These are phyloP conservation scores for Ips nitidus DNA, from an alignment of 1,140 invertebrate genomes.

Conservation along the genomic window DNA sequence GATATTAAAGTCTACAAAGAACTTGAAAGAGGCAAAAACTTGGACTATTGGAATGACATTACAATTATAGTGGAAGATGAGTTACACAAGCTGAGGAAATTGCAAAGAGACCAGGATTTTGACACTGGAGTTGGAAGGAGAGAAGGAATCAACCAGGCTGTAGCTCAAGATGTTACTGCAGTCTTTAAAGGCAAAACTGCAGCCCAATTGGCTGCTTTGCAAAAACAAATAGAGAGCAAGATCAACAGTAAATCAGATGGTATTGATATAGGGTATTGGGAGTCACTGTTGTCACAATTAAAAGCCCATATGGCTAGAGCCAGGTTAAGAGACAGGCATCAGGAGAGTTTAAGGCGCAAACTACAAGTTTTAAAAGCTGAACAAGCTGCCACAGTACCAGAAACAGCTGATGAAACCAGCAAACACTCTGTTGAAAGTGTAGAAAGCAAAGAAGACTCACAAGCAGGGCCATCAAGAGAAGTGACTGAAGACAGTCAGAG, in stretches of 20 bases:
- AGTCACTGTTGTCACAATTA: conserved; percentile 87
- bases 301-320: conserved; percentile 96
- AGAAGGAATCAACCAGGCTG: conserved; percentile 92
- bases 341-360: conserved; percentile 88
- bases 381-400: conserved; percentile 65
- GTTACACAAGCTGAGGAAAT: conserved; percentile 80
- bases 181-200: conserved; percentile 95
- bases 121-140: conserved; percentile 65
- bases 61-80: conserved; percentile 96
- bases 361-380: conserved; percentile 87
- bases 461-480: neutral
- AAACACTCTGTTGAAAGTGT: conserved; percentile 5
- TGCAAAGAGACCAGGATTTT: conserved; percentile 66
- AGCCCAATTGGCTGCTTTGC: conserved; percentile 78
- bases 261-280: conserved; percentile 94
- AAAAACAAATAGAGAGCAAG: conserved; percentile 87
- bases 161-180: conserved; percentile 84
- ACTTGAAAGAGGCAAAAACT: conserved; percentile 82
- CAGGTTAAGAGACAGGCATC: conserved; percentile 87
- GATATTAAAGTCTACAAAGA: conserved; percentile 95
- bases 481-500: conserved; percentile 27
- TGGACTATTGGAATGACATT: conserved; percentile 97
- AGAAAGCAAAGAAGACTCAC: neutral
- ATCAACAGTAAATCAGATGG: conserved; percentile 82
- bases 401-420: conserved; percentile 45